These are phyloP conservation scores for Nyctibius bracteatus DNA, from an alignment of 2,113 vertebrate species.

Conservation along the genomic window DNA sequence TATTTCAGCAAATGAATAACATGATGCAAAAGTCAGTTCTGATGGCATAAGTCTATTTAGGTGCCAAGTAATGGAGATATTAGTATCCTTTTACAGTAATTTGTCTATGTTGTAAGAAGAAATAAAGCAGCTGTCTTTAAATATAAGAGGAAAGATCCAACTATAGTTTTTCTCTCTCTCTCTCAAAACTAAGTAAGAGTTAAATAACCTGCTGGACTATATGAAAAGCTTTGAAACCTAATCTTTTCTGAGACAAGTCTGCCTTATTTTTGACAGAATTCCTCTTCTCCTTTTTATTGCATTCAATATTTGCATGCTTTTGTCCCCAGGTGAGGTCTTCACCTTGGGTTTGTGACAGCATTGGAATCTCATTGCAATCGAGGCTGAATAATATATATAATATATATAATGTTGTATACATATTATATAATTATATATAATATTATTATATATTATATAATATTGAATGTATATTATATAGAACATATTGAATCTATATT, in stretches of 20 bases:
- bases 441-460: no score
- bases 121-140: neutral
- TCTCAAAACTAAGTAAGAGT: neutral
- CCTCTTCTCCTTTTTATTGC: neutral
- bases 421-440: no score
- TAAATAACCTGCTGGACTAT: neutral
- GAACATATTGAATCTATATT: no score
- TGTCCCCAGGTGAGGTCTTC: neutral
- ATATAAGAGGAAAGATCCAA: neutral
- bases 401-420: no score
- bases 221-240: neutral
- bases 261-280: neutral
- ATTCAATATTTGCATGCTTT: neutral
- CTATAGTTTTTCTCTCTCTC: neutral
- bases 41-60: neutral
- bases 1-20: neutral
- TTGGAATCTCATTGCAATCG: neutral
- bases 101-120: neutral
- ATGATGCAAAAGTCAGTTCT: neutral
- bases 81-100: neutral
- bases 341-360: constrained; percentile 4
- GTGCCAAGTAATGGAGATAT: neutral
- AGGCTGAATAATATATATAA: no score
- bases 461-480: no score
- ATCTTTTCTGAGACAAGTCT: neutral